Base-by-base conservation (phyloP, 2,797 vertebrate genomes). In the Alcedo atthis region DNA sequence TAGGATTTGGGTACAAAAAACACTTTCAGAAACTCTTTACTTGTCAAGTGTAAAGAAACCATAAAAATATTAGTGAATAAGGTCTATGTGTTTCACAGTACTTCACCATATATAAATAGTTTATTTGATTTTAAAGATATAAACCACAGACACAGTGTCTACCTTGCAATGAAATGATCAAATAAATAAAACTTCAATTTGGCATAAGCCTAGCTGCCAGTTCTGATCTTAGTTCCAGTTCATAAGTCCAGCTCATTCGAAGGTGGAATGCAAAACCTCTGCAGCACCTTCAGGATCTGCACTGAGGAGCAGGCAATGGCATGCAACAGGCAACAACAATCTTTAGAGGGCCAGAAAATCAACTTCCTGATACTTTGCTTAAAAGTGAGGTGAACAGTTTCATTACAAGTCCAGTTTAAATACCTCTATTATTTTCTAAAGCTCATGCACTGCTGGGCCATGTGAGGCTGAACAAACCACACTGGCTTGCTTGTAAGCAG, bases 111-210 rank as follows among this genome's bases (percentile, higher is more conserved):
- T 96, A 96, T 96, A 96, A 97, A 96, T 94, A 93, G 92, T 94
- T 97, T 94, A 97, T 96, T 97, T 97, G 81, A 96, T 97, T 98
- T 98, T 96, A 97, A 94, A 97, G 96, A 96, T 94, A 91, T 85
- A 96, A 97, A 97, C 96, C 96, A 97, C 97, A 98, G 97, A 97
- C 97, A 96, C 78, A 92, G 86, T 86, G 97, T 98, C 97, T 97
- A 96, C 97, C 87, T 95, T 96, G 96, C 97, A 95, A 96, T 96
- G 95, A 97, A 98, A 96, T 81, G 95, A 93, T 89, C 97, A 96
- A 96, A 97, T 96, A 98, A 98, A 97, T 98, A 98, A 97, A 97
- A 97, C 95, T 97, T 97, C 96, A 94, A 82, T 95, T 96, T 97
- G 93, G 85, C 85, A 90, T 90, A 76, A 92, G 75, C 71, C 85